Base-by-base conservation (phyloP, 23 tunicate species). In the Trididemnum nubilum region DNA sequence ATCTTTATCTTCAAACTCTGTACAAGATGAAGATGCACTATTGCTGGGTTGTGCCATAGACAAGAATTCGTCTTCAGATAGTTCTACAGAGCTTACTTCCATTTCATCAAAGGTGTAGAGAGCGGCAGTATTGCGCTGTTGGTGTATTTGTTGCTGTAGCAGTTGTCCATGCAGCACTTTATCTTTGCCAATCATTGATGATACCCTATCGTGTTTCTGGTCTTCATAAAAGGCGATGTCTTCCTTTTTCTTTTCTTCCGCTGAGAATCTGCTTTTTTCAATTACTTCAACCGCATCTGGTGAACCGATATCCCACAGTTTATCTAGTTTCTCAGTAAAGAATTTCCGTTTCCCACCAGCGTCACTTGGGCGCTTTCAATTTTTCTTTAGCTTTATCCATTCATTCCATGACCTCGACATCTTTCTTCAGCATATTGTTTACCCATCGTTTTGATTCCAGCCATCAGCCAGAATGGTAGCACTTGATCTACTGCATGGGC, bases 191-290 rank as follows among this genome's bases (percentile, higher is more conserved):
- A 7, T 31, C 38, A 67, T 67, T 37, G 38, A 12, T 32, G 74
- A 3, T 12, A 12, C n/a, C n/a, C 38, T 31, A 7, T 67, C 22
- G 4, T 24, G 5, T 5, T 33, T 5, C 25, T 67, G 38, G 38
- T 67, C 25, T 4, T 31, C 7, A 67, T 67, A 67, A 67, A 67
- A 67, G 4, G 38, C 38, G 33, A 67, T 67, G 25, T 33, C 74
- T 33, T 67, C 37, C 33, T n/a, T 26, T n/a, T 67, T 67, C 22
- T 67, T 67, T 33, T 67, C 38, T n/a, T n/a, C n/a, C n/a, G 74
- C 31, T 21, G 33, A 24, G 33, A 67, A 12, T 24, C 38, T 67
- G 4, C 33, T 67, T 12, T n/a, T 67, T 32, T 67, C 15, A 5
- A 67, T 67, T 4, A 33, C 37, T 33, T 30, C n/a, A 4, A 67